Evolutionary conservation across 2,113 vertebrate species (phyloP).

Genomic region (Aspiorhynchus laticeps): DNA sequence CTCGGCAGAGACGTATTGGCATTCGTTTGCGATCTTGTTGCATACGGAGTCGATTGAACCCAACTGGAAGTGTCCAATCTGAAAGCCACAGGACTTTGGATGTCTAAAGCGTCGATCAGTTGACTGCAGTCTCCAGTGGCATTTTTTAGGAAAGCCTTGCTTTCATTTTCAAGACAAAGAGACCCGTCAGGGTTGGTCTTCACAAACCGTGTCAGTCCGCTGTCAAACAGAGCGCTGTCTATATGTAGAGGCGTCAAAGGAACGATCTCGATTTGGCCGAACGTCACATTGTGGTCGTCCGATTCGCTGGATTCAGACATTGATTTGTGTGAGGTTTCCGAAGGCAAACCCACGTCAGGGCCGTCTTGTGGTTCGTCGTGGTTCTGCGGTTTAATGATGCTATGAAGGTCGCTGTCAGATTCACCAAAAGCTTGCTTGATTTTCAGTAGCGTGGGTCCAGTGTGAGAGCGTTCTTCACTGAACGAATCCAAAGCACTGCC

Average conservation of each 20-base stretch:
- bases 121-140: slow-evolving; percentile 61
- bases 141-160: background rate
- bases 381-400: slow-evolving; percentile 54
- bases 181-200: slow-evolving; percentile 17
- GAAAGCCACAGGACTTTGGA: slow-evolving; percentile 72
- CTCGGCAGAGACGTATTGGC: background rate
- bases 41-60: slow-evolving; percentile 71
- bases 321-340: background rate
- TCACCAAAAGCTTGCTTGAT: slow-evolving; percentile 76
- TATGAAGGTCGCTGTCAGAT: slow-evolving; percentile 56
- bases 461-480: slow-evolving; percentile 63
- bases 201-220: slow-evolving; percentile 25
- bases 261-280: slow-evolving; percentile 65
- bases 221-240: slow-evolving; percentile 71
- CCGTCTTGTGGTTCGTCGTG: slow-evolving; percentile 10
- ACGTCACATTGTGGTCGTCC: slow-evolving; percentile 63
- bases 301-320: background rate
- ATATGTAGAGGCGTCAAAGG: slow-evolving; percentile 75
- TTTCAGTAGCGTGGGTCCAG: slow-evolving; percentile 74
- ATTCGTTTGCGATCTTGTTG: slow-evolving; percentile 8
- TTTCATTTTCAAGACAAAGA: slow-evolving; percentile 8
- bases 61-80: slow-evolving; percentile 54
- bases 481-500: slow-evolving; percentile 48
- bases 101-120: slow-evolving; percentile 72
- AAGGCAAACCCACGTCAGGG: background rate